Percentiles rank a stretch among this genome's conserved stretches.
phyloP scores from a whole-genome alignment of 92 coral and sea anemone genomes.

The Epizoanthus illoricatus region DNA sequence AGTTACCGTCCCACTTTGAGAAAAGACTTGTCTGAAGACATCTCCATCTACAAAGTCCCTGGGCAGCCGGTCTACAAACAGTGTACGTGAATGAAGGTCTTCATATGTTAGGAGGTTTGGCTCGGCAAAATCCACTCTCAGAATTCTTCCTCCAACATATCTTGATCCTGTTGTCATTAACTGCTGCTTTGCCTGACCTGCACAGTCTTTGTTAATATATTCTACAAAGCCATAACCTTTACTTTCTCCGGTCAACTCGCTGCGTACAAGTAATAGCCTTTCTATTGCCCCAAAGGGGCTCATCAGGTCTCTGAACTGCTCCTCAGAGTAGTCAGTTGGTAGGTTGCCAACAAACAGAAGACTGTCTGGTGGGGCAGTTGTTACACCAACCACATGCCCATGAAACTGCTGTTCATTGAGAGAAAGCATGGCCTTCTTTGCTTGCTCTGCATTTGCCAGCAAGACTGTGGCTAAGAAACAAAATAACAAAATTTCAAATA shows the following conservation, averaged over 20 bases:
- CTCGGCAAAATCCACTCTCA: constrained; percentile 85
- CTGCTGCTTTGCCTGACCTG: constrained; percentile 72
- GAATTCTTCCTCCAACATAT: constrained; percentile 77
- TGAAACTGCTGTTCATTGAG: constrained; percentile 66
- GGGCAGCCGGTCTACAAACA: constrained; percentile 87
- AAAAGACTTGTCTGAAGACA: constrained; percentile 63
- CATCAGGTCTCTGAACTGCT: constrained; percentile 78
- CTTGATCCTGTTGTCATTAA: constrained; percentile 74
- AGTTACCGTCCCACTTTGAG: constrained; percentile 78
- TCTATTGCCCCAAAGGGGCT: constrained; percentile 85
- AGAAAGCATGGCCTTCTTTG: constrained; percentile 53
- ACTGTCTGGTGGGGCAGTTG: constrained; percentile 73
- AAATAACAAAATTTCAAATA: background rate
- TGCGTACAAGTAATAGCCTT: constrained; percentile 74
- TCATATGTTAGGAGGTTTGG: constrained; percentile 66
- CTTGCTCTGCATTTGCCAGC: constrained; percentile 59
- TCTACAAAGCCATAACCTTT: constrained; percentile 98
- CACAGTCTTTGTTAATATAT: constrained; percentile 62
- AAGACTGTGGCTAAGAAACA: constrained; percentile 46
- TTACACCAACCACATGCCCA: constrained; percentile 61
- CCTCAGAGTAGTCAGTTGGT: constrained; percentile 81
- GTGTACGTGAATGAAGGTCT: constrained; percentile 84
- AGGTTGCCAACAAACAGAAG: constrained; percentile 91
- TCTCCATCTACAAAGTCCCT: constrained; percentile 81
- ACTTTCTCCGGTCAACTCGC: constrained; percentile 82